Base-by-base conservation (phyloP, 2,797 vertebrate species). In the Stomatorhinus walkeri region DNA sequence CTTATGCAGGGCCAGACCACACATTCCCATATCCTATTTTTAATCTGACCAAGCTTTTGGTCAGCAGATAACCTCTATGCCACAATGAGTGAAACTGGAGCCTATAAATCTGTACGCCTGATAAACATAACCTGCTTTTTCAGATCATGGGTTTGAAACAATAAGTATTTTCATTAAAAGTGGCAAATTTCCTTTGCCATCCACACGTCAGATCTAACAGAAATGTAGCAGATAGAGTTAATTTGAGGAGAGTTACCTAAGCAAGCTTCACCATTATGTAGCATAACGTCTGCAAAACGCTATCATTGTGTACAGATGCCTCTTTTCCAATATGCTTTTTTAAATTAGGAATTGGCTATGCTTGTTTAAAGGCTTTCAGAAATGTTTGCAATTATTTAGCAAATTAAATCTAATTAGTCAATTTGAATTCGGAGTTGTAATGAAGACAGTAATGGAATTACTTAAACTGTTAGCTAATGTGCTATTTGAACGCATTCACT, bases 371-470 rank as follows among this genome's bases (percentile, higher is more conserved):
- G 24, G 49, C 49, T 52, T 54, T 85, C 22, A 48, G 22, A 85
- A 85, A 54, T 54, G 84, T 51, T 54, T 51, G 22, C 22, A 16
- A 85, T 85, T 52, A 85, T 85, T 85, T 85, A 52, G 84, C 49
- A 51, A 85, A 85, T 85, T 85, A 85, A 54, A 54, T 16, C 84
- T 85, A 85, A 85, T 85, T 52, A 85, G 84, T 32, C 24, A 10
- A 85, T 85, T 32, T 51, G 49, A 51, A 85, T n/a, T 85, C 84
- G 14, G 84, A 24, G 43, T 83, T 46, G 19, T 83, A 83, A 83
- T 83, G 79, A 83, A 49, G 46, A 83, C 36, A 83, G 43, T 46
- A 83, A 83, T 83, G 79, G 79, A 83, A 83, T 83, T 83, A 48
- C 40, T 83, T 46, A 83, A 83, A 83, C 79, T 46, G 79, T 49